Evolutionary conservation across 2,888 invertebrate genomes (phyloP), one percentile per base, ranked within the genome.

Genomic region (Sclerodermus sp.): DNA sequence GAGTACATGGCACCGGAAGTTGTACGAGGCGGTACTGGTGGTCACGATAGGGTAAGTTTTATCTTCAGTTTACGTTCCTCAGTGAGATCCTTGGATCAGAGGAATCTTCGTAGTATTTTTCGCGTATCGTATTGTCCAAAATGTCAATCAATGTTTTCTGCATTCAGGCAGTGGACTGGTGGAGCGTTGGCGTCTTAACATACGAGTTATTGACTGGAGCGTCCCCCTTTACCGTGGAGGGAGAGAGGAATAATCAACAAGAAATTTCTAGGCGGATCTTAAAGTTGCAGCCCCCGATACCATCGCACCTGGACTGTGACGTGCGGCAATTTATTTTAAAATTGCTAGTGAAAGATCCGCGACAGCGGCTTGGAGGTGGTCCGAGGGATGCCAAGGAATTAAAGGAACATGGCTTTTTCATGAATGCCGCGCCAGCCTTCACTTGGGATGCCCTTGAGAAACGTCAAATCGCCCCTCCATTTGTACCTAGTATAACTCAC

Each of bases 1-100:
- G 97, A 98, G 78, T 98, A 98, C 79, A 98, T 98, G 97, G 96
- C 96, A 15, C 96, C 93, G 0, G 92, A 87, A 76, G 83, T 87
- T 30, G 84, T 87, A 32, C 81, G 89, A 69, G 92, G 93, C 47
- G 93, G 93, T 55, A 88, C 87, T 47, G 86, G 88, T 62, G 97
- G 97, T 16, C 96, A 97, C 80, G 94, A 96, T 85, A 92, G 93
- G 79, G 93, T 93, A 80, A 91, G 91, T 90, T 76, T 56, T 12
- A 12, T 12, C 4, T 12, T 12, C 12, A 12, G 34, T n/a, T n/a
- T n/a, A 30, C n/a, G n/a, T n/a, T n/a, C n/a, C n/a, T n/a, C n/a
- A n/a, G n/a, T n/a, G n/a, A n/a, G n/a, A n/a, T n/a, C n/a, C n/a
- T n/a, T n/a, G n/a, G n/a, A n/a, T n/a, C n/a, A n/a, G n/a, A n/a